Conservation (phyloP, 2,113 vertebrate genomes). For the Neodontobutis hainanensis region DNA sequence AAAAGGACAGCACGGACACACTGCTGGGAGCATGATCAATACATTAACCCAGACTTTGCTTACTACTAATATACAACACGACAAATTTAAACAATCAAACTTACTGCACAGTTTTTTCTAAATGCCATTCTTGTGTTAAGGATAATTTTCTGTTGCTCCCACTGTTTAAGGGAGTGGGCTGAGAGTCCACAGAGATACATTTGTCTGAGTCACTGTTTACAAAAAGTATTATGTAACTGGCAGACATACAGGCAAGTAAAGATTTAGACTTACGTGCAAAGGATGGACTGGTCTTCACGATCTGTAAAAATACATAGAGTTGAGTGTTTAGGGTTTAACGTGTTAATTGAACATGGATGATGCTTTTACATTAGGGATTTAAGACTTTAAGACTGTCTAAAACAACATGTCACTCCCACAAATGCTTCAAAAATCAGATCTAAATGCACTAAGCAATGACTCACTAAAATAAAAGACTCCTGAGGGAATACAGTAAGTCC, state of each 20-base stretch:
- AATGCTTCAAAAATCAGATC: slow-evolving; percentile 45
- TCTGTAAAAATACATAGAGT: slow-evolving; percentile 79
- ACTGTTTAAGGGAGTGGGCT: not conserved
- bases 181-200: slow-evolving; percentile 3
- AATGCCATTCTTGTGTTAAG: not conserved
- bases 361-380: not conserved
- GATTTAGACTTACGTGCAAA: slow-evolving; percentile 94
- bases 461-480: slow-evolving; percentile 48
- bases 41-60: not conserved
- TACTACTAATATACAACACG: not conserved
- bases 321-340: slow-evolving; percentile 11
- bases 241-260: slow-evolving; percentile 6
- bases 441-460: slow-evolving; percentile 42
- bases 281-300: slow-evolving; percentile 96
- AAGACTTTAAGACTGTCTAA: slow-evolving; percentile 36
- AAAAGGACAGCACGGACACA: slow-evolving; percentile 28
- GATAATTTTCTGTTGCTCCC: slow-evolving; percentile 4
- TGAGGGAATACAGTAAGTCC: slow-evolving; percentile 46
- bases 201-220: slow-evolving; percentile 43
- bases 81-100: not conserved
- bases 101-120: too few species aligned
- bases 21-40: slow-evolving; percentile 37
- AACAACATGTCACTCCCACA: slow-evolving; percentile 23
- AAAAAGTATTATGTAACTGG: slow-evolving; percentile 44
- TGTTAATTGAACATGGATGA: not conserved